A percentile compares a stretch with the other conserved stretches of the same genome.
These are phyloP conservation scores for Otolemur garnettii DNA, from an alignment of 2,113 vertebrate genomes.

Conservation along the genomic window DNA sequence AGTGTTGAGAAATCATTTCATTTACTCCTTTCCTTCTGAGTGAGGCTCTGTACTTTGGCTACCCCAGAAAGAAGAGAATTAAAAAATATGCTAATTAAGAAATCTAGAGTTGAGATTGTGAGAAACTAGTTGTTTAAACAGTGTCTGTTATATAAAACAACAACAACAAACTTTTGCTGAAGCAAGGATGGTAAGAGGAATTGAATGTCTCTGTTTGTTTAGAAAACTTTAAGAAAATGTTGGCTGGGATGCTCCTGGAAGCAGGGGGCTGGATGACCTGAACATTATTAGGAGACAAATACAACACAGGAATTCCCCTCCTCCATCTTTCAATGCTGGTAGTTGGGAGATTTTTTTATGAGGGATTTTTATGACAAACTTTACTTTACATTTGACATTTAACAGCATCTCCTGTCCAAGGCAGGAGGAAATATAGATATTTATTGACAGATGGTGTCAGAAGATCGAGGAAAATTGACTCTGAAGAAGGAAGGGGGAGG, in stretches of 20 bases:
- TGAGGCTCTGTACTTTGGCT: background rate
- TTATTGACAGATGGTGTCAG: constrained; percentile 82
- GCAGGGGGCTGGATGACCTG: background rate
- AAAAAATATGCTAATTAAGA: constrained; percentile 45
- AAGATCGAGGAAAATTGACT: constrained; percentile 82
- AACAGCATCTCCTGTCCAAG: constrained; percentile 84
- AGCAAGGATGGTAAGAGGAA: background rate
- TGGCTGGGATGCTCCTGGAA: constrained; percentile 39
- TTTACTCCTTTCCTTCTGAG: background rate
- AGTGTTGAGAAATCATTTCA: background rate
- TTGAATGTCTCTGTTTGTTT: background rate
- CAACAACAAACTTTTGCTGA: constrained; percentile 38
- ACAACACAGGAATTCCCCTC: constrained; percentile 7
- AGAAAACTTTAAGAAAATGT: constrained; percentile 39
- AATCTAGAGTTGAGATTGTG: background rate
- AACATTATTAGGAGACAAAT: background rate
- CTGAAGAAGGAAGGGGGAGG: constrained; percentile 53
- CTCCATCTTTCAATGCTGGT: constrained; percentile 47
- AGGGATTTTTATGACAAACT: constrained; percentile 87
- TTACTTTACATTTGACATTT: constrained; percentile 87
- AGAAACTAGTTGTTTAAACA: constrained; percentile 44
- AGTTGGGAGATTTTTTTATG: constrained; percentile 79
- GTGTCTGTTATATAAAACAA: background rate
- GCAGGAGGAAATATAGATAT: constrained; percentile 84
- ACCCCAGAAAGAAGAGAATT: constrained; percentile 48